phyloP scores from a whole-genome alignment of 2,113 vertebrate genomes.

The Capreolus pygargus region DNA sequence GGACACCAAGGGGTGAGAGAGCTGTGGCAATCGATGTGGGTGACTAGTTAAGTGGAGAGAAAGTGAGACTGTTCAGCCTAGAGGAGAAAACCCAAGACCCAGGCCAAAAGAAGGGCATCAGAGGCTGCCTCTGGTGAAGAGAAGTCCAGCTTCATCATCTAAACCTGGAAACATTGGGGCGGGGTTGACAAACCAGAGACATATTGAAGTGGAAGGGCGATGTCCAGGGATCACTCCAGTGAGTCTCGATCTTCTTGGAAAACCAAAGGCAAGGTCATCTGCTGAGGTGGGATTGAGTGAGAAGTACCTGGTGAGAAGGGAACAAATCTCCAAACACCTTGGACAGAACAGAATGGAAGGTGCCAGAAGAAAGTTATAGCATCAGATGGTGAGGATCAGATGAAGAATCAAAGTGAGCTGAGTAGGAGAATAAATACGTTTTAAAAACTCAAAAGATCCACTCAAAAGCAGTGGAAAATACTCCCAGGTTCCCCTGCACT shows the following conservation, averaged over 20 bases:
- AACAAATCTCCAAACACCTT: neutral
- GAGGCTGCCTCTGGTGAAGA: neutral
- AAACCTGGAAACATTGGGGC: neutral
- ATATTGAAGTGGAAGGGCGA: neutral
- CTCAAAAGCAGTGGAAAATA: constrained; percentile 51
- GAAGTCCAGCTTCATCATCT: neutral
- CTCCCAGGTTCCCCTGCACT: constrained; percentile 17
- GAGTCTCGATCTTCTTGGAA: neutral
- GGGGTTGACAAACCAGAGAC: neutral
- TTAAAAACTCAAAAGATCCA: neutral
- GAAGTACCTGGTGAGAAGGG: neutral
- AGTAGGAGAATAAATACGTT: neutral
- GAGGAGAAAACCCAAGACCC: neutral
- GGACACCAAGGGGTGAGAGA: neutral
- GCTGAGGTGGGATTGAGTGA: neutral
- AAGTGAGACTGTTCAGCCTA: neutral
- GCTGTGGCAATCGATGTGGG: rapidly evolving
- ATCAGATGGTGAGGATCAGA: neutral
- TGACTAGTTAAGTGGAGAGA: neutral
- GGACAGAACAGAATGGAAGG: neutral
- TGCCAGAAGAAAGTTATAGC: neutral
- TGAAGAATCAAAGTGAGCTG: constrained; percentile 19
- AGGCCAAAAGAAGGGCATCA: neutral
- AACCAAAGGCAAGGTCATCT: neutral
- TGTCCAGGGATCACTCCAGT: neutral